phyloP scores from a whole-genome alignment of 1,140 invertebrate species.

The Bicyclus anynana region DNA sequence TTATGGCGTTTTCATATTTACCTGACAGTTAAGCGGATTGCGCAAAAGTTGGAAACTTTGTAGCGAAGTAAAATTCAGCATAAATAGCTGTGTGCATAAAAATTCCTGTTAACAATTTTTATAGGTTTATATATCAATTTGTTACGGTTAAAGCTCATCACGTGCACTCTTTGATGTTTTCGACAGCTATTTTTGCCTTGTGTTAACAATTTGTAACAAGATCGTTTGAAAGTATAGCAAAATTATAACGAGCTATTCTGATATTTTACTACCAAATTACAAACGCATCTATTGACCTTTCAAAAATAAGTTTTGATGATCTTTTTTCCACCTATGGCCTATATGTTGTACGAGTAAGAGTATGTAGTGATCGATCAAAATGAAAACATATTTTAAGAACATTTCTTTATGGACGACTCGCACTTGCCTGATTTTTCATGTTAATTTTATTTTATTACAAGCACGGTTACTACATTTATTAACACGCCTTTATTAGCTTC shows the following conservation, averaged over 20 bases:
- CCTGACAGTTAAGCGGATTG: constrained; percentile 9
- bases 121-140: constrained; percentile 33
- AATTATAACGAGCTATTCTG: constrained; percentile 6
- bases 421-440: no score
- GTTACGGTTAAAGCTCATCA: constrained; percentile 35
- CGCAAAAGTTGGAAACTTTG: constrained; percentile 13
- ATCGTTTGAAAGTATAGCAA: constrained; percentile 8
- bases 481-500: no score
- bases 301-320: neutral
- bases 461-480: no score
- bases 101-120: constrained; percentile 26
- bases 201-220: constrained; percentile 10
- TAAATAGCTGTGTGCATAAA: constrained; percentile 18
- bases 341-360: no score
- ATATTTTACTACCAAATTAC: constrained; percentile 8
- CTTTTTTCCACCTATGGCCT: neutral
- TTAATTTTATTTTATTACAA: no score
- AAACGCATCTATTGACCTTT: neutral
- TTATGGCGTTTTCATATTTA: constrained; percentile 6
- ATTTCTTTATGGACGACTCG: no score
- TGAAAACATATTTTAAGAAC: no score
- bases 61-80: constrained; percentile 11
- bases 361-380: no score
- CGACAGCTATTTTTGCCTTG: constrained; percentile 27
- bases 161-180: constrained; percentile 39